These are phyloP conservation scores for Hyla sarda DNA, from an alignment of 2,113 vertebrate genomes.

Conservation along the genomic window DNA sequence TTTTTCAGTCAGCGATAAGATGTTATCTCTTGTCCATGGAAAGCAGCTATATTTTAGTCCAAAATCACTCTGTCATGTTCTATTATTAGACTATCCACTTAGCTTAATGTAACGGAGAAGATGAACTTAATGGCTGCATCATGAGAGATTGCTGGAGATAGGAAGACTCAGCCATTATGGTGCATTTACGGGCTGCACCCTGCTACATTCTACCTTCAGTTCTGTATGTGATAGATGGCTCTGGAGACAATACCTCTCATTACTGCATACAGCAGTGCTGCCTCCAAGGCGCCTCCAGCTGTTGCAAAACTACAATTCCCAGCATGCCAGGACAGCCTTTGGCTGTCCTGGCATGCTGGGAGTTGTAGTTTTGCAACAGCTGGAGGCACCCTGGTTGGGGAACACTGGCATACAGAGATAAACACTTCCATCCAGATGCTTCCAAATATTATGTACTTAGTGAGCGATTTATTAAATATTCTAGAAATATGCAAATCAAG, in stretches of 20 bases:
- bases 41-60: background rate
- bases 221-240: background rate
- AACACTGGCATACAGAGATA: no score
- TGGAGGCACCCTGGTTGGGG: no score
- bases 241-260: background rate
- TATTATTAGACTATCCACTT: constrained; percentile 41
- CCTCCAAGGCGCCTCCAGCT: no score
- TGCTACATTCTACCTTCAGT: background rate
- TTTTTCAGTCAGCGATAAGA: background rate
- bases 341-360: no score
- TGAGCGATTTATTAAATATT: no score
- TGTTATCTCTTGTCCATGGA: constrained; percentile 14
- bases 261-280: background rate
- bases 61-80: background rate
- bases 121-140: background rate
- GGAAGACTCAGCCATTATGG: background rate
- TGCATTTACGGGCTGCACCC: background rate
- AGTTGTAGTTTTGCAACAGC: no score
- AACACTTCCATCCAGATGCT: background rate
- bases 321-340: no score
- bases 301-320: no score
- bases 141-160: background rate
- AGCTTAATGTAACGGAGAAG: constrained; percentile 27
- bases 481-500: no score
- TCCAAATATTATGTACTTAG: background rate